Evolutionary conservation across 2,888 invertebrate species (phyloP).

Genomic region (Eupithecia subfuscata): DNA sequence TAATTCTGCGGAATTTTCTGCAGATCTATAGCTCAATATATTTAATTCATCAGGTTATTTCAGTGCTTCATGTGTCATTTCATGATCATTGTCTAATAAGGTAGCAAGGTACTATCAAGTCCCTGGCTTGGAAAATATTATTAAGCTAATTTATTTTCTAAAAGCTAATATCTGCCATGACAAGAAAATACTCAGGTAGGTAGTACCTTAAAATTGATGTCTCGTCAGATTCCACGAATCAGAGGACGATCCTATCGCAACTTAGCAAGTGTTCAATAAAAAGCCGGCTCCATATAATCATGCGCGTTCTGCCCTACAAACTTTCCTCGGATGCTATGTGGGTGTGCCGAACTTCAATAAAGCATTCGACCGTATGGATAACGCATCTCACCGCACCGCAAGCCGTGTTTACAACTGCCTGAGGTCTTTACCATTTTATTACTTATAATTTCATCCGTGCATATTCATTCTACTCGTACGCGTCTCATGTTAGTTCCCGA

Average conservation of each 20-base stretch:
- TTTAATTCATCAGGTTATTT: neutral
- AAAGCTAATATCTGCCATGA: too few relatives aligned
- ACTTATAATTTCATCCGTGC: neutral
- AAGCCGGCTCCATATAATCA: neutral
- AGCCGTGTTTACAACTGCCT: conserved; percentile 16
- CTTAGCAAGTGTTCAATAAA: neutral
- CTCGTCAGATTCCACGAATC: neutral
- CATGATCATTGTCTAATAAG: neutral
- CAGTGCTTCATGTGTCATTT: neutral
- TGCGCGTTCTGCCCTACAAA: conserved; percentile 26
- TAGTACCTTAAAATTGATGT: neutral
- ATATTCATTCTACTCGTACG: conserved; percentile 4
- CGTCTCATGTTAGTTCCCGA: neutral
- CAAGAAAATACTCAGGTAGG: neutral
- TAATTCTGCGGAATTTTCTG: neutral
- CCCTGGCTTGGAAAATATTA: neutral
- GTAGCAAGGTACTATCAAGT: neutral
- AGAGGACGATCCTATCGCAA: neutral
- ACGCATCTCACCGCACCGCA: conserved; percentile 15
- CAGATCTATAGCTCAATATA: neutral
- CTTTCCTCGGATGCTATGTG: conserved; percentile 43
- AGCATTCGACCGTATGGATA: conserved; percentile 33
- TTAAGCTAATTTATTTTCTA: neutral
- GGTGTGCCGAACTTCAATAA: conserved; percentile 41
- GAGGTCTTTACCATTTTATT: neutral